Evolutionary conservation across 2,888 invertebrate species (phyloP), one percentile per base, ranked within the genome.

Genomic region (Scaptomyza polygonia): DNA sequence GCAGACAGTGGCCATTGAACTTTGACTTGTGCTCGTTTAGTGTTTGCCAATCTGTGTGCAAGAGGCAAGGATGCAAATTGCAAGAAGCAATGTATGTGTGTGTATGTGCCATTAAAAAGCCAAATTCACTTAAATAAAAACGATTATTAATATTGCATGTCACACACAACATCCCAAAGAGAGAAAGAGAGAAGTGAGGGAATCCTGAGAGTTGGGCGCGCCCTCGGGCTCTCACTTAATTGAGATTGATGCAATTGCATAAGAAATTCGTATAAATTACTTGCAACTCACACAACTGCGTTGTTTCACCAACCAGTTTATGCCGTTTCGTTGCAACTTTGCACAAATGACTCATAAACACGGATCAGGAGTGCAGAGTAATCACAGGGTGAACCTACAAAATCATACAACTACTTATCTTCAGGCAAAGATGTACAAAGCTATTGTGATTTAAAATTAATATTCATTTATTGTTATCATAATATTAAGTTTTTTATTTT

Each of bases 161-260:
- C 69, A 61, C 54, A 61, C 54, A 77, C 52, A 69, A 49, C 58
- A 64, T 59, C 25, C 40, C 34, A 2, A 21, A 27, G 14, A 12
- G n/a, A n/a, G n/a, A n/a, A n/a, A n/a, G n/a, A n/a, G n/a, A n/a
- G 12, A 9, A 34, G 27, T 7, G n/a, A 18, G 39, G 39, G 7
- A 25, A 11, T n/a, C 18, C n/a, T 36, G 18, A 12, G 11, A 16
- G 16, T 39, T 53, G 14, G 45, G 43, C 34, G 45, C 52, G 57
- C 72, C 87, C 78, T 62, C 51, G 47, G 62, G 85, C 68, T 32
- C 55, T 58, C 56, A 54, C 42, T 87, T 14, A 87, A 85, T 79
- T 87, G 86, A 87, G 86, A 81, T 81, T 78, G 72, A 82, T 81
- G 86, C 72, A 85, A 81, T 81, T 75, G 83, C 83, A 82, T 82